A percentile compares a stretch with the other conserved stretches of the same genome.
These are phyloP conservation scores for Euura lappo DNA, from an alignment of 1,140 invertebrate genomes.

Conservation along the genomic window DNA sequence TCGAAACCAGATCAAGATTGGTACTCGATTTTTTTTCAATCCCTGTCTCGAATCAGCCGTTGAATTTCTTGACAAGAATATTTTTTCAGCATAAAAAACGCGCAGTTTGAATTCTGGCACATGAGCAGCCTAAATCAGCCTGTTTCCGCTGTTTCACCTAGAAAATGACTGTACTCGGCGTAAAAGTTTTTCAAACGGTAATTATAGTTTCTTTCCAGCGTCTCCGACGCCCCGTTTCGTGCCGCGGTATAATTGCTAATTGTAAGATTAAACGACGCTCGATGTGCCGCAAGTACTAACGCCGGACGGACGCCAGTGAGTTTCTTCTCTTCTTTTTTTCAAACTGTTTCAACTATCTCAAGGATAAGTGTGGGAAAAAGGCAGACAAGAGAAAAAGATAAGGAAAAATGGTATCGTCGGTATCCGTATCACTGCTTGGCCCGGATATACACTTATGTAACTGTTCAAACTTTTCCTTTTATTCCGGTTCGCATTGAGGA, in stretches of 20 bases:
- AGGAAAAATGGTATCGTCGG: neutral
- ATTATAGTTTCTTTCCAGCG: neutral
- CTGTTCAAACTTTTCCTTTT: neutral
- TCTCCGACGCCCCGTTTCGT: neutral
- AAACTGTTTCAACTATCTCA: neutral
- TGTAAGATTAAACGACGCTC: neutral
- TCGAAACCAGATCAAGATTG: too few species aligned
- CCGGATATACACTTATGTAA: neutral
- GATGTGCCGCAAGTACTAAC: neutral
- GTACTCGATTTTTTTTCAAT: too few species aligned
- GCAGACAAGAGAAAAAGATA: neutral
- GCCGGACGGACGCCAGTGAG: neutral
- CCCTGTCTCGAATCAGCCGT: too few species aligned
- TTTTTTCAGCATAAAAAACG: too few species aligned
- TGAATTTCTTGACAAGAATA: too few species aligned
- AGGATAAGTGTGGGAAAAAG: neutral
- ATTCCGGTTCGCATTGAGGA: neutral
- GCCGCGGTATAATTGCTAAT: neutral
- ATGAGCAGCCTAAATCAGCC: too few species aligned
- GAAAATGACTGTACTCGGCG: too few species aligned
- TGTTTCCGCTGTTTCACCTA: too few species aligned
- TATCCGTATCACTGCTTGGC: neutral
- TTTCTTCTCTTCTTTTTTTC: neutral
- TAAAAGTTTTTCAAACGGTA: too few species aligned
- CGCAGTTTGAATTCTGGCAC: too few species aligned